Conservation (phyloP, 2,797 vertebrate species). For the Pangasius macronema region DNA sequence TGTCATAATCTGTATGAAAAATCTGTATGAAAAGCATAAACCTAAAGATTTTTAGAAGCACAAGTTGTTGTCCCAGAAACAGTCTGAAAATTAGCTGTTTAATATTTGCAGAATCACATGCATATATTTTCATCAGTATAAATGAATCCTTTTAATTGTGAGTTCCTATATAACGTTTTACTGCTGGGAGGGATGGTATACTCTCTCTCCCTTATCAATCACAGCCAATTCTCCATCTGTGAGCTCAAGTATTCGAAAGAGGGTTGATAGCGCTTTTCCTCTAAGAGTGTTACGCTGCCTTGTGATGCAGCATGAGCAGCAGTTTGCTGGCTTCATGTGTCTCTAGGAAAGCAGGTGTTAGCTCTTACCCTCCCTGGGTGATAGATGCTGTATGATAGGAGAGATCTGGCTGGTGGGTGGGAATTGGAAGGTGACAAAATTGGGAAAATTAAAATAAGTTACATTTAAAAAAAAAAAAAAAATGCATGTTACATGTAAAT, state of each 20-base stretch:
- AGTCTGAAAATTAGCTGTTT: neutral
- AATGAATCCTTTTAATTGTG: neutral
- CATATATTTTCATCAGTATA: neutral
- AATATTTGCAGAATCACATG: neutral
- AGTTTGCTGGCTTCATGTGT: neutral
- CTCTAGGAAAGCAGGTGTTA: neutral
- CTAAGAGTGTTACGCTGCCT: neutral
- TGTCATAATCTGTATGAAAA: neutral
- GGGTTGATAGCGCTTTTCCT: neutral
- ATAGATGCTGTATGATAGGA: neutral
- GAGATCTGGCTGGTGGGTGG: neutral
- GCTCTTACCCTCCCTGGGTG: neutral
- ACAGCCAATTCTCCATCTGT: neutral
- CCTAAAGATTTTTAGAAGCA: neutral
- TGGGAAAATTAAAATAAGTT: neutral
- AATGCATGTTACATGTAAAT: neutral
- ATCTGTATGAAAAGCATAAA: neutral
- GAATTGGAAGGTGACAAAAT: neutral
- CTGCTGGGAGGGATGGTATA: too few relatives aligned
- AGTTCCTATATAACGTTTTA: neutral
- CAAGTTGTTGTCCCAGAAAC: neutral
- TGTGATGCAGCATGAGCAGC: neutral
- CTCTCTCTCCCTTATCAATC: neutral
- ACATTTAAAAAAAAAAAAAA: neutral
- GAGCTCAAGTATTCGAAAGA: neutral